These are phyloP conservation scores for Antitype chi DNA, from an alignment of 2,888 invertebrate species.

Conservation along the genomic window DNA sequence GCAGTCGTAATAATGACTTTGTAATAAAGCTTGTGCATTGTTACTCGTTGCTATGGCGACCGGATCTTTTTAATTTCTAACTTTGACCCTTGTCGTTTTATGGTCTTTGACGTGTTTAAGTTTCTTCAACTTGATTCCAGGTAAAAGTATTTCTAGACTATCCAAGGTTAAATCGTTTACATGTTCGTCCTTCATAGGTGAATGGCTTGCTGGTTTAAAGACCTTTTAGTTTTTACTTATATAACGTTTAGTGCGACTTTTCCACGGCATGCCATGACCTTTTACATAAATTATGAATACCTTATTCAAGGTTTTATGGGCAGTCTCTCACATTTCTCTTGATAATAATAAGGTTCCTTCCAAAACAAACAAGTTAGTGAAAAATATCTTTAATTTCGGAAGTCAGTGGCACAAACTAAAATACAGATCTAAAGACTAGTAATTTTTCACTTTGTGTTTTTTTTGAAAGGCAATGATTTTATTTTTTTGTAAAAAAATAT, in stretches of 20 bases:
- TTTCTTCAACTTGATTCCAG: constrained; percentile 1
- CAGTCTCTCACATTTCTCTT: not conserved
- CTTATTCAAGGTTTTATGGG: constrained; percentile 17
- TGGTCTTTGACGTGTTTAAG: not conserved
- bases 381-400: no score
- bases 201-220: constrained; percentile 14
- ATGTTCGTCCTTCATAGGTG: constrained; percentile 13
- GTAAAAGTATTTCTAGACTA: not conserved
- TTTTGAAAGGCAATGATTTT: no score
- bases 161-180: not conserved
- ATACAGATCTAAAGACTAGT: no score
- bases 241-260: constrained; percentile 1
- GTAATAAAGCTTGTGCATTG: constrained; percentile 77
- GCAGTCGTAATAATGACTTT: constrained; percentile 73
- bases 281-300: constrained; percentile 3
- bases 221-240: not conserved
- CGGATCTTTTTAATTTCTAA: constrained; percentile 54
- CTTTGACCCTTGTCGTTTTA: constrained; percentile 43
- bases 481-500: no score
- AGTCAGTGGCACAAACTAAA: no score
- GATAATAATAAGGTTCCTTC: not conserved
- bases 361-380: no score
- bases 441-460: no score
- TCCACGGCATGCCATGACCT: not conserved
- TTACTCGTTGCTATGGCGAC: constrained; percentile 76